Conservation (phyloP, 1,140 invertebrate genomes). For the Chrysomallon squamiferum region DNA sequence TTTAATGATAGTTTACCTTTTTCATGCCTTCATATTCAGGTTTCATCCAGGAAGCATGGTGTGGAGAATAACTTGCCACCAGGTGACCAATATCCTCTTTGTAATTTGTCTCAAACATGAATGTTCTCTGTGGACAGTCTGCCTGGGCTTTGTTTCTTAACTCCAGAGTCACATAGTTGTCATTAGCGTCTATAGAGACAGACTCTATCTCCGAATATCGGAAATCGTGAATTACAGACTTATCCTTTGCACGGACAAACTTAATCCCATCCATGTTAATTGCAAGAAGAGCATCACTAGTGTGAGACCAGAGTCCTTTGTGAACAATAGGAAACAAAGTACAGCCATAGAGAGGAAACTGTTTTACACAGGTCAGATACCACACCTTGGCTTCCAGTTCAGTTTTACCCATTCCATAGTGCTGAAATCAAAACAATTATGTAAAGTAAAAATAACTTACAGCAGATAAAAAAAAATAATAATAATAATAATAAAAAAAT, state of each 20-base stretch:
- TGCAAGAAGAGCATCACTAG: slow-evolving; percentile 76
- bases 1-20: slow-evolving; percentile 61
- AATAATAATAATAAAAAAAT: no score
- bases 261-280: slow-evolving; percentile 88
- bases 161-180: slow-evolving; percentile 88
- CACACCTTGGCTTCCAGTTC: slow-evolving; percentile 92
- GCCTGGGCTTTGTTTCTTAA: slow-evolving; percentile 70
- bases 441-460: no score
- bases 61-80: slow-evolving; percentile 89
- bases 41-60: slow-evolving; percentile 83
- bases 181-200: slow-evolving; percentile 86
- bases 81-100: slow-evolving; percentile 90
- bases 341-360: slow-evolving; percentile 94
- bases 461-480: no score
- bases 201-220: slow-evolving; percentile 55
- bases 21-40: slow-evolving; percentile 77
- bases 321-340: slow-evolving; percentile 92
- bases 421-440: slow-evolving; percentile 61
- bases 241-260: slow-evolving; percentile 56
- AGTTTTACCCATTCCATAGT: slow-evolving; percentile 88
- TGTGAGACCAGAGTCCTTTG: slow-evolving; percentile 90
- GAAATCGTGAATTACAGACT: slow-evolving; percentile 53
- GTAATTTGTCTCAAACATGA: slow-evolving; percentile 89
- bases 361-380: slow-evolving; percentile 95
- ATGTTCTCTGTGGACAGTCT: slow-evolving; percentile 78